Conservation (phyloP, 2,888 invertebrate species). For the Hirtodrosophila trivittata region DNA sequence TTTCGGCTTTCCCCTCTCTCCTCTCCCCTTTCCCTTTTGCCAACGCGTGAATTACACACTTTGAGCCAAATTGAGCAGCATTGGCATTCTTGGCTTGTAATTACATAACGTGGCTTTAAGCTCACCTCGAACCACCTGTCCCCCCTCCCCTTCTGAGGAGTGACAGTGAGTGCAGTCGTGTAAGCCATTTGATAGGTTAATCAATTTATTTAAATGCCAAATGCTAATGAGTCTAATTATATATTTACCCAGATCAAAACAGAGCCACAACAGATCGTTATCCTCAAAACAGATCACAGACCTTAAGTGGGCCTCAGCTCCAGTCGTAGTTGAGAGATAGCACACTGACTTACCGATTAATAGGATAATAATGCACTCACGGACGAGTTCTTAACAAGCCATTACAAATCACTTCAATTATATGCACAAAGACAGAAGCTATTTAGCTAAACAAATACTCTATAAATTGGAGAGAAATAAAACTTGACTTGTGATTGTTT, state of each 20-base stretch:
- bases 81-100: conserved; percentile 51
- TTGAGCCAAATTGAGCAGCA: conserved; percentile 35
- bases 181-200: conserved; percentile 49
- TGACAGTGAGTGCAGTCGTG: conserved; percentile 18
- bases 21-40: conserved; percentile 20
- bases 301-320: no score
- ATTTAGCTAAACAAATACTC: no score
- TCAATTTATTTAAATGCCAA: conserved; percentile 60
- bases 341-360: no score
- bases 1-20: no score
- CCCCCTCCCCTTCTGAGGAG: background rate
- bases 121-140: conserved; percentile 12
- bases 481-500: no score
- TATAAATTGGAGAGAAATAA: no score
- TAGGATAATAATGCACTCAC: no score
- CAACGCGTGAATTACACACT: conserved; percentile 42
- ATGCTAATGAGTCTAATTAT: conserved; percentile 56
- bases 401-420: no score
- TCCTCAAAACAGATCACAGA: conserved; percentile 33
- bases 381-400: no score
- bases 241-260: conserved; percentile 25
- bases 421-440: no score
- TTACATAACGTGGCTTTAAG: conserved; percentile 55
- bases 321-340: no score
- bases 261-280: conserved; percentile 38